Conservation (phyloP, 2,113 vertebrate genomes). For the Jacana jacana region DNA sequence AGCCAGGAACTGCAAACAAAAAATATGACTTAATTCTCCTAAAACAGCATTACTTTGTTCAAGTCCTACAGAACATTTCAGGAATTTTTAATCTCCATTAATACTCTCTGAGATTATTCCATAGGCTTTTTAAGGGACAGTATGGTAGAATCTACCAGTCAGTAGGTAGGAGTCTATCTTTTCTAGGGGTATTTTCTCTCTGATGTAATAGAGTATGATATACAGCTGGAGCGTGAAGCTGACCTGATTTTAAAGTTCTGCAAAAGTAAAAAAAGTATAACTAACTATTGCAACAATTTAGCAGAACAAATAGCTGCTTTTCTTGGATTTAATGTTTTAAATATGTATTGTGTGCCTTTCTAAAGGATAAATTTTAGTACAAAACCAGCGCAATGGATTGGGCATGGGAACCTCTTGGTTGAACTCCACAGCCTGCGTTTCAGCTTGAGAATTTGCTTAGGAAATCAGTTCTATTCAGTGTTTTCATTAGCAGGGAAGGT, state of each 20-base stretch:
- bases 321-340: background rate
- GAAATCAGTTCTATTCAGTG: background rate
- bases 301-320: background rate
- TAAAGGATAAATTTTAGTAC: background rate
- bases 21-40: background rate
- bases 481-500: conserved; percentile 16
- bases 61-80: background rate
- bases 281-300: background rate
- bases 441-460: conserved; percentile 7
- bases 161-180: background rate
- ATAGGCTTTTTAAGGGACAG: background rate
- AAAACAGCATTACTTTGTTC: background rate
- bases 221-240: background rate
- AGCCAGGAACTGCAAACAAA: background rate
- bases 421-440: background rate
- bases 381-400: background rate
- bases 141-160: background rate
- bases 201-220: background rate
- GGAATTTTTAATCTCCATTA: background rate
- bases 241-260: background rate
- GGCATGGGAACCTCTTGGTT: background rate
- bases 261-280: background rate
- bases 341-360: background rate
- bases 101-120: background rate
- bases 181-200: background rate